Base-by-base conservation (phyloP, 2,888 invertebrate species). In the Campoplex capitator region DNA sequence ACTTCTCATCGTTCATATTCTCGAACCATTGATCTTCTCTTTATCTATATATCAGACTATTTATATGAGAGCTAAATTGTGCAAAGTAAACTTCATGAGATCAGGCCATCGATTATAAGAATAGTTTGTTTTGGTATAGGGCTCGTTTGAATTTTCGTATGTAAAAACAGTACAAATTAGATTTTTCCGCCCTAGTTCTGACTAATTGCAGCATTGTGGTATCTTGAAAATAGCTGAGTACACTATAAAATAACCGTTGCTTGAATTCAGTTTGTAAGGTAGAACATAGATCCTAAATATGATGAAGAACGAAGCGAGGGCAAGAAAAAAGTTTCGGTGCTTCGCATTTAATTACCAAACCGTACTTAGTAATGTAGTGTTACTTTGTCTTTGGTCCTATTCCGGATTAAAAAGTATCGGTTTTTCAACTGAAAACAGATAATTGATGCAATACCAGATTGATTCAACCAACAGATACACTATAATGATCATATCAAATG, bases 1-100 rank as follows among this genome's bases (percentile, higher is more conserved):
- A 84, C 77, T 86, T 86, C 86, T 77, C 86, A 86, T 86, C 86
- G 73, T 84, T 86, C 86, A 86, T 77, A 77, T 67, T 58, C 73
- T 74, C 58, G 23, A 83, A 79, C 75, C 83, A 79, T 86, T 74
- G 79, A 56, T 83, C 76, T 83, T 79, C 56, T 74, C n/a, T 78
- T 81, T 62, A 80, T 32, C 23, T 76, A 35, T 42, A 8, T 51
- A 56, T 32, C 11, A n/a, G 42, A 38, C 28, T 23, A 23, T 42
- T 45, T 4, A 18, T 51, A 38, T 51, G 35, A 77, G 35, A 68
- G 23, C 68, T 68, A 32, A 78, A 42, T n/a, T 23, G 38, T 28
- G 32, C 18, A n/a, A 32, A 58, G 28, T 28, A 58, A 58, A 23
- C 58, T n/a, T 42, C 45, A 45, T 18, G 28, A 11, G 56, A 58